Evolutionary conservation across 2,888 invertebrate species (phyloP).

Genomic region (Aethes cnicana): DNA sequence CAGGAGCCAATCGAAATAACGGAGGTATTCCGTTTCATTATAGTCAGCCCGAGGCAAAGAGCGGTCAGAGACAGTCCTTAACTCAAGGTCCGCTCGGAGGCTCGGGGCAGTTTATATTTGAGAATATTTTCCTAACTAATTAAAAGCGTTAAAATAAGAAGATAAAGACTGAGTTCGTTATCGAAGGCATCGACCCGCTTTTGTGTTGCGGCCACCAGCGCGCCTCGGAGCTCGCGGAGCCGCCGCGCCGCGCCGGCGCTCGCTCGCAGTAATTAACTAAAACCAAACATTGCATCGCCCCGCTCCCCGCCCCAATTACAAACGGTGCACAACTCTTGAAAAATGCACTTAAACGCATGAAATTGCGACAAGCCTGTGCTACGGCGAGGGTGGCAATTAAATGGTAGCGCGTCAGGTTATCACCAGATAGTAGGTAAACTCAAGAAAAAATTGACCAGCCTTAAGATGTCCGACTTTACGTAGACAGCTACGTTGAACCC

Average conservation of each 20-base stretch:
- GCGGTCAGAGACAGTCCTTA: slow-evolving; percentile 70
- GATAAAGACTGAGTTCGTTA: slow-evolving; percentile 77
- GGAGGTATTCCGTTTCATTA: slow-evolving; percentile 63
- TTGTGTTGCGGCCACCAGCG: slow-evolving; percentile 75
- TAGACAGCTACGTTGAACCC: too few species aligned
- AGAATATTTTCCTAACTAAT: slow-evolving; percentile 83
- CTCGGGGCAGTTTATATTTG: slow-evolving; percentile 75
- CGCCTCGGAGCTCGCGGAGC: slow-evolving; percentile 49
- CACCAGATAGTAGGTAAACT: too few species aligned
- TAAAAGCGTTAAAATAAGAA: slow-evolving; percentile 81
- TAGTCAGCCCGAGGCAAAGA: slow-evolving; percentile 59
- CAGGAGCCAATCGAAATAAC: slow-evolving; percentile 71
- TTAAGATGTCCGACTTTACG: too few species aligned
- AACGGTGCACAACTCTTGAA: slow-evolving; percentile 57
- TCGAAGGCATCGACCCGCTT: slow-evolving; percentile 80
- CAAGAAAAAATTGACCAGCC: too few species aligned
- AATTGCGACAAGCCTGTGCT: slow-evolving; percentile 41
- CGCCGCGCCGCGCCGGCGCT: slow-evolving; percentile 56
- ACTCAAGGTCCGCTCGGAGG: slow-evolving; percentile 55
- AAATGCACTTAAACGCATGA: slow-evolving; percentile 56
- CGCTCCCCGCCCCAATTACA: slow-evolving; percentile 49
- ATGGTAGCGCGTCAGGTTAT: too few species aligned
- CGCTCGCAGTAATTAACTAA: slow-evolving; percentile 78
- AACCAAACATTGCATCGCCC: slow-evolving; percentile 51
- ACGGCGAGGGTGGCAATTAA: too few species aligned